Conservation (phyloP, 2,797 vertebrate species). For the Microchirus variegatus region DNA sequence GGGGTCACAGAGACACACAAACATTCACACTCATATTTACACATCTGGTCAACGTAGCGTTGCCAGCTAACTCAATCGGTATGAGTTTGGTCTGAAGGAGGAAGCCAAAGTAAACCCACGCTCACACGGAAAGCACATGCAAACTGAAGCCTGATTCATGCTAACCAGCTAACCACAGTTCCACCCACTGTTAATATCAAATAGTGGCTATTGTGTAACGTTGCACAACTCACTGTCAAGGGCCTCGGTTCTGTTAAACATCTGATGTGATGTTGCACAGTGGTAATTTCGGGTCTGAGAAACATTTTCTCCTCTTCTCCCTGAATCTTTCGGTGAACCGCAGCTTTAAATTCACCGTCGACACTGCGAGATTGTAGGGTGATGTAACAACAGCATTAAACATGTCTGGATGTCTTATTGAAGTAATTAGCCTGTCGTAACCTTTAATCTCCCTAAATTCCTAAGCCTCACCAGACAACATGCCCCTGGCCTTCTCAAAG, state of each 20-base stretch:
- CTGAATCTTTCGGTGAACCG: constrained; percentile 18
- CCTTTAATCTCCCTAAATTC: constrained; percentile 73
- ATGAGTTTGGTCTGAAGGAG: too few relatives aligned
- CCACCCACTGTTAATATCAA: too few relatives aligned
- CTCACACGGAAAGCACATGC: too few relatives aligned
- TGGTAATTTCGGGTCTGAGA: constrained; percentile 15
- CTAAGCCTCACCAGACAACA: constrained; percentile 51
- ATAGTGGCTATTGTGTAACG: too few relatives aligned
- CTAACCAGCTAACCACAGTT: too few relatives aligned
- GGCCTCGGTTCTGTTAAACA: not conserved
- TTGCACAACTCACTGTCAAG: too few relatives aligned
- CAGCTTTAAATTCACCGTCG: constrained; percentile 41
- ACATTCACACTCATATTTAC: too few relatives aligned
- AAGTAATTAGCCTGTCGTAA: constrained; percentile 74
- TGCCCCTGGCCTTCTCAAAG: constrained; percentile 55
- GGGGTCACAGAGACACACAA: too few relatives aligned
- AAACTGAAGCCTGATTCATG: too few relatives aligned
- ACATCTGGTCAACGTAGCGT: too few relatives aligned
- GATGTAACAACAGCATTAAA: constrained; percentile 47
- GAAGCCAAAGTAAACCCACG: too few relatives aligned
- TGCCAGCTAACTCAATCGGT: too few relatives aligned
- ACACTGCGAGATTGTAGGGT: constrained; percentile 33
- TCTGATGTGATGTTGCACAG: not conserved
- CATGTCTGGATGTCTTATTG: constrained; percentile 64
- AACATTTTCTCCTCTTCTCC: constrained; percentile 10